phyloP scores from a whole-genome alignment of 2,113 vertebrate genomes.

The Tragelaphus strepsiceros region DNA sequence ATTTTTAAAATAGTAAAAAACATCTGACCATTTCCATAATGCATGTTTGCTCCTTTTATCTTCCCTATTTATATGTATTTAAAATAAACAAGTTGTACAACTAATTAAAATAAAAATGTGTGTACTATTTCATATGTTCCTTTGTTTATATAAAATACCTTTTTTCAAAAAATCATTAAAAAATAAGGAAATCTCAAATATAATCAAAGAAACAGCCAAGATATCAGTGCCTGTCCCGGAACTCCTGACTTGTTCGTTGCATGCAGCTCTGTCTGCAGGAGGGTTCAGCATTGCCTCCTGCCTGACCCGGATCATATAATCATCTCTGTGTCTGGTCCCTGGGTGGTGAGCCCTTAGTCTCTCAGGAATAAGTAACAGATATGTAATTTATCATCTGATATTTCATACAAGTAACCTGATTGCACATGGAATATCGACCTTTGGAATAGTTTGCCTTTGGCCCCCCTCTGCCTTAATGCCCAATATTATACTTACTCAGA shows the following conservation, averaged over 20 bases:
- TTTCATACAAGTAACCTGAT: background rate
- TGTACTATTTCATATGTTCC: background rate
- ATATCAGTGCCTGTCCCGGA: background rate
- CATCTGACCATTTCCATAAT: fast-evolving
- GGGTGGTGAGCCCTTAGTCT: background rate
- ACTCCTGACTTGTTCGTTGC: background rate
- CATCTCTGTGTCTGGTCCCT: background rate
- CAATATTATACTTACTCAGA: background rate
- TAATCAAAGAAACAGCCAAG: background rate
- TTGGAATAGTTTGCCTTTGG: background rate
- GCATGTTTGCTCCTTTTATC: background rate
- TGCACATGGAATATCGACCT: background rate
- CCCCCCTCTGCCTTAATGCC: background rate
- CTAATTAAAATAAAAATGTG: background rate
- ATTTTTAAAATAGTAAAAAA: background rate
- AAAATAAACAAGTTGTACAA: background rate
- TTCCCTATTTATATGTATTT: background rate
- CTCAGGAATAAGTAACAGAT: background rate
- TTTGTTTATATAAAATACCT: background rate
- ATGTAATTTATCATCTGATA: background rate
- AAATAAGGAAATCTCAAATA: background rate
- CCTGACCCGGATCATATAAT: background rate
- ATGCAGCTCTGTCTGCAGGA: background rate
- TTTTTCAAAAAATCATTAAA: background rate
- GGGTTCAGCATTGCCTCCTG: background rate